These are phyloP conservation scores for Lagodon rhomboides DNA, from an alignment of 2,797 vertebrate genomes.

Conservation along the genomic window DNA sequence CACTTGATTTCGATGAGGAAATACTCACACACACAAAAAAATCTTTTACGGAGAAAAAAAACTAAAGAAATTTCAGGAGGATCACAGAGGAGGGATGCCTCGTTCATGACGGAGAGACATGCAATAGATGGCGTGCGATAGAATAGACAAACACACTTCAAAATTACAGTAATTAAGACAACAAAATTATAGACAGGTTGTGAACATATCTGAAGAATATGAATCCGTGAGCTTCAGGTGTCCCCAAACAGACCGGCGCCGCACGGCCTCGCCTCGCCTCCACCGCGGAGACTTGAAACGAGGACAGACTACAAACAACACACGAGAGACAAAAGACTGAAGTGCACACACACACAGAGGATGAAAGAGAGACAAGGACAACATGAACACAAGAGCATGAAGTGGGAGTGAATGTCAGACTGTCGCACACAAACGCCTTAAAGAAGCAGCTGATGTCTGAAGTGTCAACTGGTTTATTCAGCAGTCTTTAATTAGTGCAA, in stretches of 20 bases:
- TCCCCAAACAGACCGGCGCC: neutral
- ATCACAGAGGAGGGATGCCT: no score
- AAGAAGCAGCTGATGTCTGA: neutral
- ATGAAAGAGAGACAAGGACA: neutral
- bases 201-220: neutral
- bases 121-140: no score
- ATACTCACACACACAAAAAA: no score
- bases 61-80: no score
- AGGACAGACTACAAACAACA: neutral
- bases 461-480: neutral
- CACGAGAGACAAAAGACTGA: neutral
- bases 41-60: no score
- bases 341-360: neutral
- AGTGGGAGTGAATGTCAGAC: slow-evolving; percentile 1
- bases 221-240: neutral
- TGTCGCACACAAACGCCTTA: neutral
- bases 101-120: no score
- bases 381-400: neutral
- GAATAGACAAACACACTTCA: no score
- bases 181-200: neutral
- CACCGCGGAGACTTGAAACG: neutral
- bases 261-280: neutral
- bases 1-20: no score
- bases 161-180: no score
- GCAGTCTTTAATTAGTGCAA: neutral